Percentiles rank a stretch among this genome's conserved stretches.
phyloP scores from a whole-genome alignment of 2,888 invertebrate genomes.

The Gymnosoma rotundatum region DNA sequence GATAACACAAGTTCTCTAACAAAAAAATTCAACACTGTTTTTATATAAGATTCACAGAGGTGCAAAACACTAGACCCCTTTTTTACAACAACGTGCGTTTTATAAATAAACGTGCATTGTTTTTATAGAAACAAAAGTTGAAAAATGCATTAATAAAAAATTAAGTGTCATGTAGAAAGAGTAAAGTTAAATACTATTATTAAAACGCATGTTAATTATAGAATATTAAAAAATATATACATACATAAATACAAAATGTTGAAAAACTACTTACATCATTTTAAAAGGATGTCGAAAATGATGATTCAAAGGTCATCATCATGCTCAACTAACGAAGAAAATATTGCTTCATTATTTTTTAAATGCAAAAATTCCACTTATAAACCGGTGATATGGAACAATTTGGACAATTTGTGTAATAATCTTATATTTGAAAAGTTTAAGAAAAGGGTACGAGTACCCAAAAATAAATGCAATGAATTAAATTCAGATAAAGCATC shows the following conservation, averaged over 20 bases:
- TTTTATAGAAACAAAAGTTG: no score
- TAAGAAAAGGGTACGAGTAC: conserved; percentile 67
- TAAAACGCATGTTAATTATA: background rate
- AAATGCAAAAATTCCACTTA: conserved; percentile 5
- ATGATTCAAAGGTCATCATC: conserved; percentile 13
- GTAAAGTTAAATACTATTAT: no score
- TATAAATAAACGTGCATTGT: no score
- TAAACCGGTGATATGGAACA: conserved; percentile 30
- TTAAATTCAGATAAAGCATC: background rate
- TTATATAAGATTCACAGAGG: no score
- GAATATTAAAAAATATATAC: conserved; percentile 19
- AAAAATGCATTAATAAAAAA: no score
- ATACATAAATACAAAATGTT: conserved; percentile 45
- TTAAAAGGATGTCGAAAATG: conserved; percentile 4
- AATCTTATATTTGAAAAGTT: conserved; percentile 63
- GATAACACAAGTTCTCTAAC: no score
- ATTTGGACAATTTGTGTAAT: conserved; percentile 77
- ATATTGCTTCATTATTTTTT: conserved; percentile 1
- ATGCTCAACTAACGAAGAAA: background rate
- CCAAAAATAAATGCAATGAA: conserved; percentile 10
- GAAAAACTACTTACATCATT: background rate
- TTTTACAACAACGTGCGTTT: no score
- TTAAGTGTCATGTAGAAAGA: no score
- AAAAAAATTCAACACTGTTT: no score
- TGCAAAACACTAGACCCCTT: no score